These are phyloP conservation scores for Deilephila porcellus DNA, from an alignment of 2,888 invertebrate genomes.

Conservation along the genomic window DNA sequence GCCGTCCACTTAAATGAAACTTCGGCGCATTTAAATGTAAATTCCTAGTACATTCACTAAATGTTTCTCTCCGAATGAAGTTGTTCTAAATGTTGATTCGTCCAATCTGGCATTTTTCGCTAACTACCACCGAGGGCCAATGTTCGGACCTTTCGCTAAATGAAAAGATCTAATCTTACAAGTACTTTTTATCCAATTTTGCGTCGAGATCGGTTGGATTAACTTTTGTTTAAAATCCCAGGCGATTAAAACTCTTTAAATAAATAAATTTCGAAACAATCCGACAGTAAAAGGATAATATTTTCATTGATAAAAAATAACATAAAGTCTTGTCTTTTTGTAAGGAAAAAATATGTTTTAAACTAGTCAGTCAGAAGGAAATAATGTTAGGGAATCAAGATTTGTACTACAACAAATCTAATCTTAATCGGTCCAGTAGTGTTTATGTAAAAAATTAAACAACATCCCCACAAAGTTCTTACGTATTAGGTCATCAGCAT, in stretches of 20 bases:
- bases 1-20: constrained; percentile 31
- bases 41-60: constrained; percentile 42
- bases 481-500: too few species aligned
- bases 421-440: too few species aligned
- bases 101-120: constrained; percentile 57
- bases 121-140: constrained; percentile 64
- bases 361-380: too few species aligned
- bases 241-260: constrained; percentile 44
- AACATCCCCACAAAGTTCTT: too few species aligned
- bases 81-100: constrained; percentile 56
- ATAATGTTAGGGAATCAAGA: too few species aligned
- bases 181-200: constrained; percentile 63
- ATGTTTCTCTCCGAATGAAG: constrained; percentile 53
- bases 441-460: too few species aligned
- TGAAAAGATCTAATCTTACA: constrained; percentile 72
- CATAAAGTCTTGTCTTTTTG: neutral
- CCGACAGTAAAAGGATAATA: neutral
- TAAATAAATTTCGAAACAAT: constrained; percentile 46
- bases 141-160: constrained; percentile 70
- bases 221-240: constrained; percentile 58
- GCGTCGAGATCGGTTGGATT: constrained; percentile 58
- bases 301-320: neutral
- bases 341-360: neutral
- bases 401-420: too few species aligned
- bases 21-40: constrained; percentile 43